Evolutionary conservation across 2,113 vertebrate genomes (phyloP).

Genomic region (Hippolais icterina): DNA sequence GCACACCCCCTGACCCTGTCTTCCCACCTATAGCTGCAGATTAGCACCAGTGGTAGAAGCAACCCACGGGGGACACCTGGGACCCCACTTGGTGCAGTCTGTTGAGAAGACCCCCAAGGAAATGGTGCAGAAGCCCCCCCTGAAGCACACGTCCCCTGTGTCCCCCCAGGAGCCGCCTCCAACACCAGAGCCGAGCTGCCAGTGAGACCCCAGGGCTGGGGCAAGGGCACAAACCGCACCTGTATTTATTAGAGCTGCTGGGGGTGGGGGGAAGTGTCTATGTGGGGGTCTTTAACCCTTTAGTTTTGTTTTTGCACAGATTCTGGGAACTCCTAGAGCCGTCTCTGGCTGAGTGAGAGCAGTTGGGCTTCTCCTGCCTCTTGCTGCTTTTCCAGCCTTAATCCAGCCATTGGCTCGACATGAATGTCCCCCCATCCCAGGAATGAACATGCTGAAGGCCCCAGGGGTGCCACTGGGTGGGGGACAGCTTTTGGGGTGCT

Average conservation of each 20-base stretch:
- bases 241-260: constrained; percentile 35
- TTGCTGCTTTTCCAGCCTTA: constrained; percentile 50
- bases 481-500: not conserved
- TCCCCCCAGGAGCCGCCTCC: not conserved
- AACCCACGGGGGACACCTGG: not conserved
- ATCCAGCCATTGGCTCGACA: not conserved
- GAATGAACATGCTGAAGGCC: not conserved
- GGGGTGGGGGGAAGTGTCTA: not conserved
- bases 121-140: not conserved
- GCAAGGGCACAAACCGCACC: not conserved
- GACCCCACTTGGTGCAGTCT: not conserved
- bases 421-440: rapidly evolving
- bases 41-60: not conserved
- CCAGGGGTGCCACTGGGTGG: rapidly evolving
- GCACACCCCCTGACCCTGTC: rapidly evolving
- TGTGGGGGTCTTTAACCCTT: not conserved
- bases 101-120: not conserved
- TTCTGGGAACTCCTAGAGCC: not conserved
- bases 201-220: rapidly evolving
- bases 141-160: not conserved
- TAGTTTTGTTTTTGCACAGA: constrained; percentile 59
- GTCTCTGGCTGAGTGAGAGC: not conserved
- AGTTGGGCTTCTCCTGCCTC: not conserved
- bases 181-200: not conserved
- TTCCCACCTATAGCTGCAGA: not conserved